phyloP scores from a whole-genome alignment of 2,113 vertebrate genomes.

The Corythornis cristatus region DNA sequence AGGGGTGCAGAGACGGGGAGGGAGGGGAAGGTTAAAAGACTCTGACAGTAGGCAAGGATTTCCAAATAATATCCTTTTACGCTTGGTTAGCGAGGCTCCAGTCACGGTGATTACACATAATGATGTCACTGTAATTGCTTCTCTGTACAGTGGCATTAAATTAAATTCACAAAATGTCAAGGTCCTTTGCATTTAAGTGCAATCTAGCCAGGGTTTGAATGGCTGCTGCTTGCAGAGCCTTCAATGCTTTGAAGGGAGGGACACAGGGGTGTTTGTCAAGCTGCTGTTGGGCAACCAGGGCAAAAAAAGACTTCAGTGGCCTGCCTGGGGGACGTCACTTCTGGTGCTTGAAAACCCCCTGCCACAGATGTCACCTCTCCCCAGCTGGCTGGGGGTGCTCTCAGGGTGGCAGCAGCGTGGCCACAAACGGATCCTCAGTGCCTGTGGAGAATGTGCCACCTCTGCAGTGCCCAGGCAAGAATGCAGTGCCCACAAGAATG shows the following conservation, averaged over 20 bases:
- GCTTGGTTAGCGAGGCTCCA: background rate
- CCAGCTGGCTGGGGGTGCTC: too few relatives aligned
- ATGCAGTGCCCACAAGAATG: fast-evolving
- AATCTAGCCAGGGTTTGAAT: background rate
- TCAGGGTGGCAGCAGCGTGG: fast-evolving
- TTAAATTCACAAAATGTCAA: conserved; percentile 54
- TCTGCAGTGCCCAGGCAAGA: background rate
- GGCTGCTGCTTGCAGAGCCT: background rate
- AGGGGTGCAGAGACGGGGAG: background rate
- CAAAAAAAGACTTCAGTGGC: background rate
- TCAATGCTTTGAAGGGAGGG: background rate
- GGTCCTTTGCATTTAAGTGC: conserved; percentile 30
- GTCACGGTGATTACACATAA: background rate
- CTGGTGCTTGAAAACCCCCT: fast-evolving
- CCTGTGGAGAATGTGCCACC: fast-evolving
- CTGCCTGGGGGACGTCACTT: background rate
- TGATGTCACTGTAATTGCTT: conserved; percentile 55
- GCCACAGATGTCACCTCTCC: background rate
- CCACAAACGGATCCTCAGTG: fast-evolving
- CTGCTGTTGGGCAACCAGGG: background rate
- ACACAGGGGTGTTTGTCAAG: background rate
- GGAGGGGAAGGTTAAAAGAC: background rate
- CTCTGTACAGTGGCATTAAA: conserved; percentile 41
- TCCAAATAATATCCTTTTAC: background rate
- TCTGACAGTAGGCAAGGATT: background rate